Base-by-base conservation (phyloP, 1,140 invertebrate genomes). In the Bombus sibiricus region DNA sequence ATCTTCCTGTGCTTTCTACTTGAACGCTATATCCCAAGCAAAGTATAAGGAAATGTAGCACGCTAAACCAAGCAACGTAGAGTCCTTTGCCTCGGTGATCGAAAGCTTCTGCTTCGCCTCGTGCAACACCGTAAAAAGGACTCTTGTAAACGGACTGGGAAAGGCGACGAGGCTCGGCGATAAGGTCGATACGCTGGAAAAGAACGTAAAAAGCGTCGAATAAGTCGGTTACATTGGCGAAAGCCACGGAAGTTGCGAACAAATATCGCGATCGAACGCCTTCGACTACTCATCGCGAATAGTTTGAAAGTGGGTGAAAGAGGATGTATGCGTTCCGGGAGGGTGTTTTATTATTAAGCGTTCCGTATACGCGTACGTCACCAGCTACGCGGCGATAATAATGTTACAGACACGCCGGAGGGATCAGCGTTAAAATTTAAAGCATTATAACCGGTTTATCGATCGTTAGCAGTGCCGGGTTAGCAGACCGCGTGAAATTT, bases 371-470 rank as follows among this genome's bases (percentile, higher is more conserved):
- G 43, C 43, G 53, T 34, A 47, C 73, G 64, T 78, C 59, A 62
- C 64, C 68, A 18, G 18, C 47, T 22, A 53, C 18, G 13, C 64
- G 41, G 10, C 6, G 78, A 84, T 84, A 84, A 85, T 85, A 85
- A 86, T 37, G 79, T 86, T 89, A 89, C 81, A 80, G 74, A 66
- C 76, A 68, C 72, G 75, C 57, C 79, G 15, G 28, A 71, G 85
- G 72, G 85, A 89, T 89, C 85, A 76, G 59, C 80, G 85, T 43
- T 79, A 89, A 89, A 89, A 86, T 89, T 86, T 82, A 62, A 68
- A 79, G 53, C 84, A 77, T 89, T 86, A 82, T 83, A 81, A 89
- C 75, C 81, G 74, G 76, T 81, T 86, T 89, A 89, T 89, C 88
- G 88, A 89, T 86, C 69, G 77, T 73, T 81, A 39, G 47, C 53